These are phyloP conservation scores for Trisateles emortualis DNA, from an alignment of 2,888 invertebrate genomes.

Conservation along the genomic window DNA sequence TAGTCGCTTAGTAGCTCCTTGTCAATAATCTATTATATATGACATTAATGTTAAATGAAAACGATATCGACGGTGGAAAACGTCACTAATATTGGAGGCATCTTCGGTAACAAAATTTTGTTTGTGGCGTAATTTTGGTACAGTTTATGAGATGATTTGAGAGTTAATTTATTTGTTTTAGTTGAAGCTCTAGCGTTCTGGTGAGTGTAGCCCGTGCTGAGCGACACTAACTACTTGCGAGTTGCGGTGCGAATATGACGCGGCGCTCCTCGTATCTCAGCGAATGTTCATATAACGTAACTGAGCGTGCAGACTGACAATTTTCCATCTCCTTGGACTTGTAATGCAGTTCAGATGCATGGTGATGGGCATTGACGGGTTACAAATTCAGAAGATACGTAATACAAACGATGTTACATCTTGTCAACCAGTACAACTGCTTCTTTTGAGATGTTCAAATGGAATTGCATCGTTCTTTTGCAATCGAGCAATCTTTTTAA, in stretches of 20 bases:
- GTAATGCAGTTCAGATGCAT: no score
- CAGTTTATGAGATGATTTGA: slow-evolving; percentile 59
- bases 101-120: slow-evolving; percentile 35
- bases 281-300: slow-evolving; percentile 1
- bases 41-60: slow-evolving; percentile 60
- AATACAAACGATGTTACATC: no score
- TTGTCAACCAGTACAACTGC: no score
- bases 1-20: slow-evolving; percentile 13
- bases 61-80: slow-evolving; percentile 71
- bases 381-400: no score
- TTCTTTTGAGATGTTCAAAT: no score
- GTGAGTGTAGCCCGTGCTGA: slow-evolving; percentile 72
- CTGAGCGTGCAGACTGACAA: not conserved
- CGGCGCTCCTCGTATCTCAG: slow-evolving; percentile 10
- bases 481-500: no score
- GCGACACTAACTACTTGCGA: slow-evolving; percentile 68
- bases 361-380: no score
- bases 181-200: slow-evolving; percentile 77
- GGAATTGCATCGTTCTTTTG: no score
- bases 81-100: slow-evolving; percentile 73
- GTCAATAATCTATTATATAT: slow-evolving; percentile 63
- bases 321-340: not conserved
- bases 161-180: slow-evolving; percentile 82
- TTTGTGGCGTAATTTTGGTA: slow-evolving; percentile 34
- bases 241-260: slow-evolving; percentile 55